phyloP scores from a whole-genome alignment of 2,113 vertebrate genomes.

The Mohoua ochrocephala region DNA sequence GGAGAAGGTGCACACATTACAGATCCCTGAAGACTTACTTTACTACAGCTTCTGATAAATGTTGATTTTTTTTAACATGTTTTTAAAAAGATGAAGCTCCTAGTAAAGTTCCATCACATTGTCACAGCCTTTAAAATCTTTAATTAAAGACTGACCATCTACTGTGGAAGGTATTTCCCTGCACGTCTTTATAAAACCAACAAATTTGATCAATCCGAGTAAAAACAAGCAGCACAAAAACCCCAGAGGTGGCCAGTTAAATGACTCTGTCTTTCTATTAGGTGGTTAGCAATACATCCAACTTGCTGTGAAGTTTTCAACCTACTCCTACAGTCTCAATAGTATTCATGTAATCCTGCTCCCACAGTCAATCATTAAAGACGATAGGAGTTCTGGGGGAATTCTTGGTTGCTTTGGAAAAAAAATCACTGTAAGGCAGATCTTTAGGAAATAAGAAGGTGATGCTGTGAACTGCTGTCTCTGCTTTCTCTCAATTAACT shows the following conservation, averaged over 20 bases:
- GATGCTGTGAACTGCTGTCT: neutral
- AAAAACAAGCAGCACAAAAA: neutral
- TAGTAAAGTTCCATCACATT: neutral
- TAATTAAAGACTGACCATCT: neutral
- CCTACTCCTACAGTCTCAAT: neutral
- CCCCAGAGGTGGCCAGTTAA: neutral
- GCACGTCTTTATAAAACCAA: neutral
- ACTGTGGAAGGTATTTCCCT: neutral
- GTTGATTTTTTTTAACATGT: neutral
- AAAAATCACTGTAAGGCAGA: neutral
- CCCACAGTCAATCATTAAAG: neutral
- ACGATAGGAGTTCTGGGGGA: accelerated
- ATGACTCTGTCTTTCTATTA: neutral
- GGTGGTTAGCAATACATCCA: neutral
- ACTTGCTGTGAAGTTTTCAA: neutral
- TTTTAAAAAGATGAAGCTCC: neutral
- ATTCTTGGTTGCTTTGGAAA: neutral
- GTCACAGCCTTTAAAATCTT: neutral
- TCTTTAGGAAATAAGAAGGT: neutral
- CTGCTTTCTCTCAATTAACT: neutral
- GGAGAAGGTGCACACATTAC: neutral
- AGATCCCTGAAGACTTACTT: neutral
- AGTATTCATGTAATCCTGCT: neutral
- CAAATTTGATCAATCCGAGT: neutral
- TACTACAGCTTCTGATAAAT: neutral